Base-by-base conservation (phyloP, 2,888 invertebrate genomes). In the Actias luna region DNA sequence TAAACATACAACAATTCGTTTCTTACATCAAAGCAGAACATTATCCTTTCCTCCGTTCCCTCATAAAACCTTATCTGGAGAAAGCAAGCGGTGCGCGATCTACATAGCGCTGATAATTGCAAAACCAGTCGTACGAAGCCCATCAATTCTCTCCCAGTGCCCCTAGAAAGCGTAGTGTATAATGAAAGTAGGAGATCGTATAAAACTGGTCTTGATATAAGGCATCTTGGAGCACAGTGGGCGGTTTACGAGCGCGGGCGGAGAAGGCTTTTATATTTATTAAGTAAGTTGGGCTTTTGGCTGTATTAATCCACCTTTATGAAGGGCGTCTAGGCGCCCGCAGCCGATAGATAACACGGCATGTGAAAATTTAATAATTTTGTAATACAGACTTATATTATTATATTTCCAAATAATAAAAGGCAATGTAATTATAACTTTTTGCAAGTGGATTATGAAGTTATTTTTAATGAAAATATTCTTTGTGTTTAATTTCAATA, bases 241-340 rank as follows among this genome's bases (percentile, higher is more conserved):
- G 90, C 83, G 89, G 86, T 89, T 92, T 92, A 91, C 85, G 90
- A 87, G 69, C 83, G 73, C 83, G 87, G 87, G 89, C 79, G 89
- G 88, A 83, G 90, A 90, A 92, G 88, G 90, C 92, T 93, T 92
- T 93, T 93, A 93, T 93, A 93, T 93, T 93, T 93, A 93, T 93
- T 93, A 93, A 93, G 92, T 93, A 93, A 93, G 92, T 93, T 93
- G 88, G 90, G 91, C 91, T 92, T 91, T 92, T 78, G 92, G 90
- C 80, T 82, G 84, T 87, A 92, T 92, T 92, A 92, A 92, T 91
- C 92, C 90, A 92, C 91, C 92, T 92, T 92, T 90, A 90, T 89
- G 79, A 84, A 83, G 87, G 88, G 85, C 77, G 80, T 76, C 84
- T 82, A 83, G 87, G 85, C 85, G 87, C 82, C 84, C 83, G 82